These are phyloP conservation scores for Tetrapedia diversipes DNA, from an alignment of 2,888 invertebrate species.

Conservation along the genomic window DNA sequence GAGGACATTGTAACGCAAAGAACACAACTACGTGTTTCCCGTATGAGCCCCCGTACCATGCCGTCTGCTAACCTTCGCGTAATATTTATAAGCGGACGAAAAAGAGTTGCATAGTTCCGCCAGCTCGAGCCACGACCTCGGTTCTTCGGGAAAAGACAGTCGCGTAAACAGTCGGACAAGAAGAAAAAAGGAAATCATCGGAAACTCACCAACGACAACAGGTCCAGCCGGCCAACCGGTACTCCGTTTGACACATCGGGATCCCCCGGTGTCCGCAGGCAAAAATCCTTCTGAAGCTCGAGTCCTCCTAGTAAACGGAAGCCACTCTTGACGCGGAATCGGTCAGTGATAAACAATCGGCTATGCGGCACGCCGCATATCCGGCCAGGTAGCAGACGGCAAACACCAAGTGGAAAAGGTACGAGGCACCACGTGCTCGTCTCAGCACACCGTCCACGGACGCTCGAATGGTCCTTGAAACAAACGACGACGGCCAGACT, in stretches of 20 bases:
- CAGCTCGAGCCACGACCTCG: constrained; percentile 25
- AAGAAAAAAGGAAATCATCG: not conserved
- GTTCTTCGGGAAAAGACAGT: constrained; percentile 2
- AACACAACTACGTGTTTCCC: not conserved
- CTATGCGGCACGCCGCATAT: constrained; percentile 26
- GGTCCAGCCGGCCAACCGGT: constrained; percentile 63
- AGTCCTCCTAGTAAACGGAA: not conserved
- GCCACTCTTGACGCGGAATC: constrained; percentile 1
- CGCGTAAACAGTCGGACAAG: not conserved
- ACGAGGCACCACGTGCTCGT: constrained; percentile 43
- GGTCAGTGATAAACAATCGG: constrained; percentile 16
- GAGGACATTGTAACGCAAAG: constrained; percentile 4
- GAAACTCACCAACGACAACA: constrained; percentile 72
- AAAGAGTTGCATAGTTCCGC: constrained; percentile 9
- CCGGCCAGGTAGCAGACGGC: constrained; percentile 24
- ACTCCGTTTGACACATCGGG: constrained; percentile 48
- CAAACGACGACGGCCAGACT: not conserved
- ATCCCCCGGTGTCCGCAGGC: not conserved
- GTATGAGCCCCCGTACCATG: too few relatives aligned
- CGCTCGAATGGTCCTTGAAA: not conserved
- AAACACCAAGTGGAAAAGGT: constrained; percentile 6
- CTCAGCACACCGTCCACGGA: not conserved
- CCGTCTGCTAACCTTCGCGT: constrained; percentile 10
- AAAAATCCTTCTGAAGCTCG: constrained; percentile 4
- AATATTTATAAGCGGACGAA: not conserved